Evolutionary conservation across 53 echinoderm and acorn worm species (phyloP).

Genomic region (Temnopleurus reevesii): DNA sequence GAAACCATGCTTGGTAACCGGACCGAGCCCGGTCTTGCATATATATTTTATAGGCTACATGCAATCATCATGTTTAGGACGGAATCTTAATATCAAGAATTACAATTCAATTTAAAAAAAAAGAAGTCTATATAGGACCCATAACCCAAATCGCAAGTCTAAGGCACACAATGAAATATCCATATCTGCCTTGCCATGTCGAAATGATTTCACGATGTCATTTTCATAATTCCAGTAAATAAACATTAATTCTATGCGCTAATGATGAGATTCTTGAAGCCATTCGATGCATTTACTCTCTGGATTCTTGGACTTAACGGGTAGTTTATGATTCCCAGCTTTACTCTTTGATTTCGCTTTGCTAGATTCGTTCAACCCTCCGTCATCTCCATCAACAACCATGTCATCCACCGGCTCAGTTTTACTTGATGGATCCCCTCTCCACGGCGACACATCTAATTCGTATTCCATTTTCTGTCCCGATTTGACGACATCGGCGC

Average conservation of each 20-base stretch:
- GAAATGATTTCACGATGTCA: not conserved
- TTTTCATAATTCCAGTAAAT: not conserved
- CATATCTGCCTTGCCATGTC: not conserved
- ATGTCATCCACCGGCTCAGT: not conserved
- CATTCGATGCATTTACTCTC: slow-evolving; percentile 46
- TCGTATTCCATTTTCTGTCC: slow-evolving; percentile 49
- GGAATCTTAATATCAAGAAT: too few species aligned
- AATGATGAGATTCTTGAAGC: slow-evolving; percentile 46
- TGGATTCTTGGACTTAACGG: slow-evolving; percentile 27
- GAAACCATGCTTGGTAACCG: too few species aligned
- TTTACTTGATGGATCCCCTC: not conserved
- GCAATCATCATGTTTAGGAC: too few species aligned
- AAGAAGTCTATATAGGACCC: not conserved
- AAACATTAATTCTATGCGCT: not conserved
- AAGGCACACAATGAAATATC: not conserved
- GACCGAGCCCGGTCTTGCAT: too few species aligned
- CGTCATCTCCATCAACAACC: not conserved
- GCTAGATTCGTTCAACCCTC: not conserved
- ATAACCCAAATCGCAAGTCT: not conserved
- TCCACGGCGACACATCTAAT: slow-evolving; percentile 50
- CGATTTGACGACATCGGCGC: not conserved
- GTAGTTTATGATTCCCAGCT: not conserved
- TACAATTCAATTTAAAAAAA: too few species aligned
- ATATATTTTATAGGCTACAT: too few species aligned
- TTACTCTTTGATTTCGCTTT: slow-evolving; percentile 44